These are phyloP conservation scores for Drosophila sproati DNA, from an alignment of 1,140 invertebrate genomes.

Conservation along the genomic window DNA sequence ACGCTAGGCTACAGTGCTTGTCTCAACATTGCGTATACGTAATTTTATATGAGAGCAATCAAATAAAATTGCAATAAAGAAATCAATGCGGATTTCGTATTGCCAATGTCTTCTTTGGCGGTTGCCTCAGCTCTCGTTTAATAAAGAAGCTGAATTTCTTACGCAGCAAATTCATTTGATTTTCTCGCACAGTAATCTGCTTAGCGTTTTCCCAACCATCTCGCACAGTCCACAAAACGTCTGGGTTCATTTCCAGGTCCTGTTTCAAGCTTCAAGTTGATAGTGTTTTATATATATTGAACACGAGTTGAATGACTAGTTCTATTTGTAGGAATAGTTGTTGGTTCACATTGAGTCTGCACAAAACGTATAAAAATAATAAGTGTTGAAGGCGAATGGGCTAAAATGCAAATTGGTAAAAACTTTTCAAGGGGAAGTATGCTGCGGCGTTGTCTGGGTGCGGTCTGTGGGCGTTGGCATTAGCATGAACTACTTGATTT, in stretches of 20 bases:
- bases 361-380: conserved; percentile 35
- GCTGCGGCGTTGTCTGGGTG: conserved; percentile 16
- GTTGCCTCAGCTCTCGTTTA: conserved; percentile 34
- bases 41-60: conserved; percentile 77
- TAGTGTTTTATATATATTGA: conserved; percentile 72
- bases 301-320: conserved; percentile 79
- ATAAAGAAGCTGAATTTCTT: conserved; percentile 69
- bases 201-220: conserved; percentile 48
- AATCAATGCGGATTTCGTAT: conserved; percentile 72
- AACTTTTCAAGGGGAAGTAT: conserved; percentile 71
- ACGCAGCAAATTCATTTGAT: conserved; percentile 68
- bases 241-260: conserved; percentile 16
- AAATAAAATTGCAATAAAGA: conserved; percentile 83
- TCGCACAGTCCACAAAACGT: conserved; percentile 29
- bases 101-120: not conserved
- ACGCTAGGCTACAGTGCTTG: conserved; percentile 51
- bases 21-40: conserved; percentile 78
- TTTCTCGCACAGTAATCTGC: conserved; percentile 71
- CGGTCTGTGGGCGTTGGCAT: conserved; percentile 57
- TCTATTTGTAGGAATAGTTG: conserved; percentile 74
- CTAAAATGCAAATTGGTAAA: conserved; percentile 75
- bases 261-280: conserved; percentile 52
- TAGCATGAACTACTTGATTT: conserved; percentile 82
- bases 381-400: conserved; percentile 29
- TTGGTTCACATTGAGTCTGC: conserved; percentile 45